Evolutionary conservation across 1,140 invertebrate genomes (phyloP), one percentile per base, ranked within the genome.

Genomic region (Temnothorax curvispinosus): DNA sequence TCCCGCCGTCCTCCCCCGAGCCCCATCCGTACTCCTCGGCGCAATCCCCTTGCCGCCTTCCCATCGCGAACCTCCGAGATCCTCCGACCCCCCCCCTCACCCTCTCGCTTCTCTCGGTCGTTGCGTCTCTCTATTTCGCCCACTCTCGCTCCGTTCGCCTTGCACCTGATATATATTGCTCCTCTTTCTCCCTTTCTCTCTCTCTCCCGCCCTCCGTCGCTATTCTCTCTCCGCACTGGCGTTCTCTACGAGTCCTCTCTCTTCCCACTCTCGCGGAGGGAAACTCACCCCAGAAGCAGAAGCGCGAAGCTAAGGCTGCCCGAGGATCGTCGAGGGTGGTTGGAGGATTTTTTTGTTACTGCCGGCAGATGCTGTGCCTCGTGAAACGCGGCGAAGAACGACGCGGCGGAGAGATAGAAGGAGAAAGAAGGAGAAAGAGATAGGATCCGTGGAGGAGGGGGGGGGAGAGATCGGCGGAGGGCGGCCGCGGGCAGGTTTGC

Each of bases 271-370:
- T 54, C 58, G 32, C 71, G 41, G 44, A 44, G 82, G 27, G 82
- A 58, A 67, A 60, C 64, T 47, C 80, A 87, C 38, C 85, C 85
- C 64, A 78, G 65, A 80, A 78, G 85, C 69, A 72, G 76, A 52
- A 85, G 74, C 74, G 87, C 74, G 86, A 77, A 81, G 82, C 74
- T 76, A 85, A 85, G 71, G 82, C 82, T 75, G 74, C 82, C 74
- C 62, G 50, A 76, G 72, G 74, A 64, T 65, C 74, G 71, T 85
- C 60, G 76, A 75, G 62, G 82, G 58, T 86, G 86, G 85, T 90
- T 90, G 82, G 78, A 90, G 65, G 87, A 88, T 91, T 91, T 90
- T 87, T 88, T 91, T 91, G 87, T 90, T 89, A 72, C 89, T 76
- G 62, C 84, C 77, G 64, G 77, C 87, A 87, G 89, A 90, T 89